phyloP scores from a whole-genome alignment of 1,140 invertebrate genomes.

The Gyrodactylus salaris region DNA sequence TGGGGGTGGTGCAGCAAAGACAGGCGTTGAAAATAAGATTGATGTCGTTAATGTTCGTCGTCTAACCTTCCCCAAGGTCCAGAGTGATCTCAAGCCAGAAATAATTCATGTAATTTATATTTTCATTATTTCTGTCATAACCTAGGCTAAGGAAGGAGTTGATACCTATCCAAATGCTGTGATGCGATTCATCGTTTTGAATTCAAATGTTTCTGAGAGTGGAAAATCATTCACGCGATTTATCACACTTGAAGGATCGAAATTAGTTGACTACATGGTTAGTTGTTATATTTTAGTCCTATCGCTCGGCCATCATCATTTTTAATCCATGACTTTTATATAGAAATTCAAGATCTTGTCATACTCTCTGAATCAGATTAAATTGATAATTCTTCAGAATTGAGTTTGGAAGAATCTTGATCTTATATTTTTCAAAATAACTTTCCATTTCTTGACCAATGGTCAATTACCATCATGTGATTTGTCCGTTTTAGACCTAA shows the following conservation, averaged over 20 bases:
- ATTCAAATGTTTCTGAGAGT: background rate
- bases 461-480: too few relatives aligned
- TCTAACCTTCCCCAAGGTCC: background rate
- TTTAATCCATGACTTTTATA: too few relatives aligned
- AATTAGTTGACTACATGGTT: background rate
- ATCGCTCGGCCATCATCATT: too few relatives aligned
- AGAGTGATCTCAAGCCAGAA: background rate
- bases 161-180: background rate
- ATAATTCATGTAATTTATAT: background rate
- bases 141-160: background rate
- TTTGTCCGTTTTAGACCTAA: too few relatives aligned
- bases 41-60: background rate
- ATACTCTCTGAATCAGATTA: background rate
- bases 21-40: background rate
- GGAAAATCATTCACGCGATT: background rate
- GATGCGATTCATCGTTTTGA: background rate
- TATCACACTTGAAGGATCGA: background rate
- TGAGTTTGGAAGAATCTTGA: too few relatives aligned
- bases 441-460: too few relatives aligned
- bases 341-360: too few relatives aligned
- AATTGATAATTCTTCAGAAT: too few relatives aligned
- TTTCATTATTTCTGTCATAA: background rate
- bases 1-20: background rate
- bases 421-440: too few relatives aligned
- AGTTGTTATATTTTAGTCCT: too few relatives aligned